Percentiles rank a stretch among this genome's conserved stretches.
Evolutionary conservation across 2,888 invertebrate species (phyloP).

Genomic region (Pinctada fucata): DNA sequence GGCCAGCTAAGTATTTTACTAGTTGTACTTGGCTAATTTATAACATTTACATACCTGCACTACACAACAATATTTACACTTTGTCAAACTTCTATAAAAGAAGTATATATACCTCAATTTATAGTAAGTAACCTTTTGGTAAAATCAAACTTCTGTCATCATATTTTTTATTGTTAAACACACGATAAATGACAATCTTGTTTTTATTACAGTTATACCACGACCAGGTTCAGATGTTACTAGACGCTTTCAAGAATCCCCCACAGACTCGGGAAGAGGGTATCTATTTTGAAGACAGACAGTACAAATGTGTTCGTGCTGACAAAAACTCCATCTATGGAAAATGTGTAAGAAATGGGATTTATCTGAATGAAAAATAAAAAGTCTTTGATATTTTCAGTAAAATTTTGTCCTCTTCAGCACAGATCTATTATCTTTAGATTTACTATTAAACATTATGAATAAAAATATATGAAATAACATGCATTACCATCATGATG

Average conservation of each 20-base stretch:
- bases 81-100: background rate
- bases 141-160: too few relatives aligned
- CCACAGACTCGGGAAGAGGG: slow-evolving; percentile 74
- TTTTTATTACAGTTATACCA: slow-evolving; percentile 67
- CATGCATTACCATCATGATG: too few relatives aligned
- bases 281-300: slow-evolving; percentile 73
- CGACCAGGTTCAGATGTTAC: slow-evolving; percentile 71
- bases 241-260: slow-evolving; percentile 74
- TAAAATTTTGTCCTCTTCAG: background rate
- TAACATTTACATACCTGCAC: too few relatives aligned
- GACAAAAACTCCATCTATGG: slow-evolving; percentile 76
- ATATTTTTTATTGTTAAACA: too few relatives aligned
- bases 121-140: too few relatives aligned
- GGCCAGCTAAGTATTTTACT: too few relatives aligned
- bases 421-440: too few relatives aligned
- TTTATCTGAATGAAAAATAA: slow-evolving; percentile 7
- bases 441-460: too few relatives aligned
- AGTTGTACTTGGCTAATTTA: too few relatives aligned
- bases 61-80: background rate
- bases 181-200: background rate
- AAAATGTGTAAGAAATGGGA: slow-evolving; percentile 68
- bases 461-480: too few relatives aligned
- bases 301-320: slow-evolving; percentile 74
- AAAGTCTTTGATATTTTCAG: background rate
- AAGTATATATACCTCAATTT: too few relatives aligned